Conservation (phyloP, 2,113 vertebrate species). For the Nanorana parkeri region DNA sequence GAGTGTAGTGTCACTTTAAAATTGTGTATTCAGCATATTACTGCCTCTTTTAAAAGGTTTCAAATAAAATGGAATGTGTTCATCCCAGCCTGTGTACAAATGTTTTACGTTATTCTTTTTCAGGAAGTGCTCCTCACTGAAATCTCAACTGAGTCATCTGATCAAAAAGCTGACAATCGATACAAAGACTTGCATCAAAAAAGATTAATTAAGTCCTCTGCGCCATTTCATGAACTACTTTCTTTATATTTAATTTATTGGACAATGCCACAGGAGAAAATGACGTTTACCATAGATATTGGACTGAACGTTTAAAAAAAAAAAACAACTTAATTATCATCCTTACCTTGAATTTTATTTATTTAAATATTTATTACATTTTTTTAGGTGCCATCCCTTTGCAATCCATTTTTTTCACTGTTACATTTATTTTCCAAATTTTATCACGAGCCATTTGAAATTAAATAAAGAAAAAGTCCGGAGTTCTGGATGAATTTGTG, state of each 20-base stretch:
- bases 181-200: neutral
- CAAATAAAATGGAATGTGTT: neutral
- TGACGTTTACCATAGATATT: neutral
- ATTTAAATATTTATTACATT: constrained; percentile 44
- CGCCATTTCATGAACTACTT: constrained; percentile 9
- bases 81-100: too few species aligned
- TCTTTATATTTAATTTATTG: constrained; percentile 46
- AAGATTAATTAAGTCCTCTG: neutral
- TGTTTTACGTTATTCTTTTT: neutral
- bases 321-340: constrained; percentile 18
- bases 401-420: neutral
- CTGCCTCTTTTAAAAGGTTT: too few species aligned
- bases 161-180: neutral
- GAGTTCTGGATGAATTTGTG: neutral
- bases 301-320: neutral
- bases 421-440: constrained; percentile 24
- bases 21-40: too few species aligned
- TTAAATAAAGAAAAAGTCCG: constrained; percentile 24
- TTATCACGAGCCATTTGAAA: constrained; percentile 23
- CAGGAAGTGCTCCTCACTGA: neutral
- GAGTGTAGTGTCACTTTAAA: too few species aligned
- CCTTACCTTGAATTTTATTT: constrained; percentile 25
- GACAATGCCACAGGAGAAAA: neutral
- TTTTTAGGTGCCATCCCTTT: constrained; percentile 40
- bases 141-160: neutral